These are phyloP conservation scores for Patagioenas fasciata DNA, from an alignment of 2,113 vertebrate genomes.

Conservation along the genomic window DNA sequence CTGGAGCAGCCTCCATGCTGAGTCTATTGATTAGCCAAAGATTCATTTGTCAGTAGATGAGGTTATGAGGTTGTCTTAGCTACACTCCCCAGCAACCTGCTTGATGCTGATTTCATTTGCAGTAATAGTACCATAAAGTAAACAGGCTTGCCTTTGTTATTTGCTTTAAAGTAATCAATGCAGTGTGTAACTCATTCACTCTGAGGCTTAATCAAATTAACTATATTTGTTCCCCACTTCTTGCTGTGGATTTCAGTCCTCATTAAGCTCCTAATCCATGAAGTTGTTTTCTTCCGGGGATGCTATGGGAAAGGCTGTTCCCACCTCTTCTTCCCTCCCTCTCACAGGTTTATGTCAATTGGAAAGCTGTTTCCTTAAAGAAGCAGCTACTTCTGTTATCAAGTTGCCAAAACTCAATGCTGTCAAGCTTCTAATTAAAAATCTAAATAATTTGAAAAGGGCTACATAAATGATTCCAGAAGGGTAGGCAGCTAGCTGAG, in stretches of 20 bases:
- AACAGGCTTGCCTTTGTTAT: conserved; percentile 61
- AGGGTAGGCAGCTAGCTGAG: conserved; percentile 10
- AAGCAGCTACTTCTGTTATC: conserved; percentile 7
- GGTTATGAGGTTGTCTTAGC: conserved; percentile 60
- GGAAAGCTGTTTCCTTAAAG: conserved; percentile 46
- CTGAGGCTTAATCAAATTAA: conserved; percentile 69
- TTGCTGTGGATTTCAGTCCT: conserved; percentile 65
- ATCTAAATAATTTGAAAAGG: conserved; percentile 30
- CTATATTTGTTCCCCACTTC: conserved; percentile 64
- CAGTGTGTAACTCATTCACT: conserved; percentile 49
- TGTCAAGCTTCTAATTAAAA: conserved; percentile 41
- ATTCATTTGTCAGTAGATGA: conserved; percentile 58
- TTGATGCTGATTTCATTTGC: conserved; percentile 62
- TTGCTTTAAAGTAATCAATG: conserved; percentile 70
- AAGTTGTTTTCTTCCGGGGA: conserved; percentile 56
- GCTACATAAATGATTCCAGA: conserved; percentile 49
- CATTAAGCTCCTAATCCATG: conserved; percentile 65
- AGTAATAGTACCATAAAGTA: conserved; percentile 56
- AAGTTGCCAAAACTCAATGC: conserved; percentile 39
- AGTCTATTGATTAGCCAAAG: conserved; percentile 57
- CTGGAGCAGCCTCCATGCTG: conserved; percentile 29
- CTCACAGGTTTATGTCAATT: conserved; percentile 33
- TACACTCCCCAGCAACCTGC: conserved; percentile 51
- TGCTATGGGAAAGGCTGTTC: conserved; percentile 37
- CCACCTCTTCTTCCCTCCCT: not conserved